Conservation (phyloP, 2,113 vertebrate genomes). For the Bos indicus region DNA sequence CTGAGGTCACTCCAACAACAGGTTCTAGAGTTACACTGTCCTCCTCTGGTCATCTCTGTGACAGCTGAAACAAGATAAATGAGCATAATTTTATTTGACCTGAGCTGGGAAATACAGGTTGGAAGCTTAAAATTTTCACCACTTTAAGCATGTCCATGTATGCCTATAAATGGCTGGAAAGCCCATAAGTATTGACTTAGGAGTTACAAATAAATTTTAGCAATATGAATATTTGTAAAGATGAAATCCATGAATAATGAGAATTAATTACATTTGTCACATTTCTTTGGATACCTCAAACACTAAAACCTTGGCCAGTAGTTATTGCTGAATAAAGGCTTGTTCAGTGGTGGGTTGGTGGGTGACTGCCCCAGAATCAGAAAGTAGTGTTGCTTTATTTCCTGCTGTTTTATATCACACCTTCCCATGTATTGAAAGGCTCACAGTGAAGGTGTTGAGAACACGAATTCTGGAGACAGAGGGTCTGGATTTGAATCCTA, state of each 20-base stretch:
- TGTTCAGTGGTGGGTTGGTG: background rate
- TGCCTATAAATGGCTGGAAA: background rate
- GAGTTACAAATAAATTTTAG: background rate
- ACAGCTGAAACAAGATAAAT: background rate
- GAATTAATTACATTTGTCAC: background rate
- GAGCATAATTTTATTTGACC: background rate
- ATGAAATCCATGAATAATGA: background rate
- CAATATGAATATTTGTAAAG: background rate
- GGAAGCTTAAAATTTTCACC: background rate
- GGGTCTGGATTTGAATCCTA: background rate
- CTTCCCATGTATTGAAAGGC: background rate
- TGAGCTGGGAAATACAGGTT: background rate
- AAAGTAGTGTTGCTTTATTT: background rate
- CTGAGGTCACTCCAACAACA: background rate
- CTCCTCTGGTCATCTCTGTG: background rate
- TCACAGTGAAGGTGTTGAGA: background rate
- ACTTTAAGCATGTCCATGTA: background rate
- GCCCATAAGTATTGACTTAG: background rate
- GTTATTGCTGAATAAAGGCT: background rate
- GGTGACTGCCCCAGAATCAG: background rate
- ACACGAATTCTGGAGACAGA: background rate
- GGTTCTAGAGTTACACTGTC: background rate
- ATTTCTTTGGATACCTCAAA: background rate
- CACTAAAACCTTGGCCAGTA: background rate
- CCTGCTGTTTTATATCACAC: background rate